Evolutionary conservation across 2,888 invertebrate genomes (phyloP).

Genomic region (Tetranychus truncatus): DNA sequence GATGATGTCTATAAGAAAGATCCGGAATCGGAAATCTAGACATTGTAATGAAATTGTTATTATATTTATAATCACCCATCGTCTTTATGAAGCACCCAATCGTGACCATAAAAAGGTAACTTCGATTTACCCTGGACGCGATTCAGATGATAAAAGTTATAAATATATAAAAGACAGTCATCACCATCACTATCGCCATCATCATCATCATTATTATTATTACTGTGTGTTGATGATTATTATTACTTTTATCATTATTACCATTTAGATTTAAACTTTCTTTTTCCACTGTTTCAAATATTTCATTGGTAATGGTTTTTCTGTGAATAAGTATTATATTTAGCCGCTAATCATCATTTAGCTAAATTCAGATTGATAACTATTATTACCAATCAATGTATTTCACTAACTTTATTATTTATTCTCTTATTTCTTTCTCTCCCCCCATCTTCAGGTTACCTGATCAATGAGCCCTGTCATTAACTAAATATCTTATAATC

Average conservation of each 20-base stretch:
- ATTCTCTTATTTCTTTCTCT: neutral
- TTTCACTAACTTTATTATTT: too few relatives aligned
- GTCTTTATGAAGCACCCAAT: neutral
- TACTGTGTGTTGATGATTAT: neutral
- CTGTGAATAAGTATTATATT: neutral
- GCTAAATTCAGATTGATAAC: neutral
- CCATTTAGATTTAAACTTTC: neutral
- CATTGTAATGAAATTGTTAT: neutral
- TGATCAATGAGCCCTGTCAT: too few relatives aligned
- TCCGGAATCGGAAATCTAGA: neutral
- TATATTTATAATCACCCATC: neutral
- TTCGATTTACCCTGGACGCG: neutral
- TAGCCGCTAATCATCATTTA: neutral
- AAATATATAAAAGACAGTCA: neutral
- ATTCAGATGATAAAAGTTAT: neutral
- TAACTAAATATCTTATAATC: too few relatives aligned
- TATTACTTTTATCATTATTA: neutral
- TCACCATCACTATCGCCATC: neutral
- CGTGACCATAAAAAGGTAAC: constrained; percentile 3
- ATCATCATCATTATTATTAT: neutral
- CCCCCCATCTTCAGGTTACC: neutral
- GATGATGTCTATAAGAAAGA: neutral
- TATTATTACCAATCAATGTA: neutral
- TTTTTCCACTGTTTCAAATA: neutral
- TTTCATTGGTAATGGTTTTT: neutral